Evolutionary conservation across 2,797 vertebrate genomes (phyloP).

Genomic region (Spinibarbus caldwelli): DNA sequence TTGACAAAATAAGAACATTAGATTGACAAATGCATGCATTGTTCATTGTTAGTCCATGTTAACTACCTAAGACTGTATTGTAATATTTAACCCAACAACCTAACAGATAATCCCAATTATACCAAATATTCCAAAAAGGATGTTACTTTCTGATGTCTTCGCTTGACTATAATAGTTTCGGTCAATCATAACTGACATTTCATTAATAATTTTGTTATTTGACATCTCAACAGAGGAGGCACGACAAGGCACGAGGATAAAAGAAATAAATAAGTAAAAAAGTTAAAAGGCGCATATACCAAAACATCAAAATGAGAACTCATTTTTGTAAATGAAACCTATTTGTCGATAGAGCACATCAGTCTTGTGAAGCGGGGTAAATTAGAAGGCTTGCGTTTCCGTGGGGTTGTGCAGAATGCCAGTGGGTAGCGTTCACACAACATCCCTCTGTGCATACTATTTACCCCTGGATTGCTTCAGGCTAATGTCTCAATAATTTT

Average conservation of each 20-base stretch:
- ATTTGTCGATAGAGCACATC: constrained; percentile 70
- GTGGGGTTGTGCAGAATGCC: constrained; percentile 79
- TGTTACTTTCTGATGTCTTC: not conserved
- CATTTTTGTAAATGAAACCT: constrained; percentile 66
- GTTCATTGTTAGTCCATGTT: not conserved
- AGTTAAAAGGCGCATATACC: constrained; percentile 8
- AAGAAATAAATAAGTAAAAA: not conserved
- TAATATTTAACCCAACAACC: not conserved
- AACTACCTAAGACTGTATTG: not conserved
- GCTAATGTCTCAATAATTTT: constrained; percentile 99
- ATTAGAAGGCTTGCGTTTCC: constrained; percentile 81
- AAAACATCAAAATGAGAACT: constrained; percentile 43
- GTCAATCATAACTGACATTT: constrained; percentile 3
- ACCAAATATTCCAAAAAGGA: not conserved
- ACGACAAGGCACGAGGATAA: not conserved
- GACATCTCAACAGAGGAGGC: constrained; percentile 7
- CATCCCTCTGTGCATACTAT: constrained; percentile 95
- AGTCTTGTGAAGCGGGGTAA: constrained; percentile 78
- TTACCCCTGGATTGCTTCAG: constrained; percentile 99
- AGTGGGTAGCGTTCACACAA: constrained; percentile 82
- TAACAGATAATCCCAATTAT: not conserved
- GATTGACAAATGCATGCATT: not conserved
- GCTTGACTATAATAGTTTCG: not conserved
- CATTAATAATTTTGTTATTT: not conserved
- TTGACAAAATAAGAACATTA: not conserved